These are phyloP conservation scores for Malurus leucopterus DNA, from an alignment of 2,797 vertebrate species.

Conservation along the genomic window DNA sequence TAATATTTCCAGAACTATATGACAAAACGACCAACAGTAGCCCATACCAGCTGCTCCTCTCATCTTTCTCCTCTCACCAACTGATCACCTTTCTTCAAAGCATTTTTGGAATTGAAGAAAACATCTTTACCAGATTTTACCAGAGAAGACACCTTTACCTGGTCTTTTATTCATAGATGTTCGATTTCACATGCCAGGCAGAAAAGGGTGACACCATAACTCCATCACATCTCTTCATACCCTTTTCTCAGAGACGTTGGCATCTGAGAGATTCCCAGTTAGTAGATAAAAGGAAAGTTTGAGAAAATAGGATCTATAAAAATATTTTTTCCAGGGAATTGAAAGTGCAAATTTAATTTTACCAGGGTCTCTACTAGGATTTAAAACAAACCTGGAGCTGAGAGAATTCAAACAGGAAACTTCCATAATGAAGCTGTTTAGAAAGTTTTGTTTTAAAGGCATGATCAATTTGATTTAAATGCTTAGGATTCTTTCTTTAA, in stretches of 20 bases:
- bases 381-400: not conserved
- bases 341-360: not conserved
- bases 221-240: not conserved
- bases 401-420: not conserved
- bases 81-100: not conserved
- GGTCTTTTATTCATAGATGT: not conserved
- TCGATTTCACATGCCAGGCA: accelerated
- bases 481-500: not conserved
- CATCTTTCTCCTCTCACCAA: not conserved
- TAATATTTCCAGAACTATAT: not conserved
- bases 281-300: not conserved
- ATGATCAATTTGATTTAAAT: not conserved
- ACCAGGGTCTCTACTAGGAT: not conserved
- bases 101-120: not conserved
- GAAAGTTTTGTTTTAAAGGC: not conserved
- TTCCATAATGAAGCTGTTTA: not conserved
- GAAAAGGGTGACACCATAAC: not conserved
- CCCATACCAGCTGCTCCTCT: not conserved
- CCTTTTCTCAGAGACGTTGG: not conserved
- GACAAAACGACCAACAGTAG: not conserved
- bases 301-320: not conserved
- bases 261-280: not conserved
- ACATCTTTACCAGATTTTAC: not conserved
- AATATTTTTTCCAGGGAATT: not conserved
- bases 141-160: not conserved